Conservation (phyloP, 2,888 invertebrate species). For the Tachina fera region DNA sequence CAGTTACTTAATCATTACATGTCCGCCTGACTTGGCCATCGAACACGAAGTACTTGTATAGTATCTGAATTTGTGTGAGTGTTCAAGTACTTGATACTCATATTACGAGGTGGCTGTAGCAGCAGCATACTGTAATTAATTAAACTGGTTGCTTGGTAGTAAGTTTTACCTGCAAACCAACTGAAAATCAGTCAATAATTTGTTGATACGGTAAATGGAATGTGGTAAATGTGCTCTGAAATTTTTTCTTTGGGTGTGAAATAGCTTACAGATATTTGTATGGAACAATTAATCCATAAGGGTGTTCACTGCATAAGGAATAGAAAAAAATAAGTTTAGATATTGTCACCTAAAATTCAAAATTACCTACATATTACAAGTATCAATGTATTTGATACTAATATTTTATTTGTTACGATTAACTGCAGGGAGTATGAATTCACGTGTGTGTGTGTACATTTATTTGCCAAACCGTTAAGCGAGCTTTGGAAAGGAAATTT, state of each 20-base stretch:
- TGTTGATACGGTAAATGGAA: slow-evolving; percentile 63
- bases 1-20: slow-evolving; percentile 66
- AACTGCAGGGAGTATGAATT: too few relatives aligned
- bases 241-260: slow-evolving; percentile 41
- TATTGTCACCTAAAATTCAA: too few relatives aligned
- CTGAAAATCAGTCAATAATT: slow-evolving; percentile 32
- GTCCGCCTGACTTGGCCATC: slow-evolving; percentile 50
- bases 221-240: slow-evolving; percentile 26
- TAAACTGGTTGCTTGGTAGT: slow-evolving; percentile 59
- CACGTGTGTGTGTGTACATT: too few relatives aligned
- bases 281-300: slow-evolving; percentile 1
- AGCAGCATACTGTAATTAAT: slow-evolving; percentile 67
- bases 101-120: slow-evolving; percentile 57
- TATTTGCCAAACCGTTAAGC: too few relatives aligned
- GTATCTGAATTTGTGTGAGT: background rate
- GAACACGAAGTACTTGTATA: slow-evolving; percentile 23
- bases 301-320: background rate
- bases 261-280: slow-evolving; percentile 26
- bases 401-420: too few relatives aligned
- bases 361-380: background rate
- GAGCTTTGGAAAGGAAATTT: too few relatives aligned
- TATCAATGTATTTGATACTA: too few relatives aligned
- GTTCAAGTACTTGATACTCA: background rate
- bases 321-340: too few relatives aligned
- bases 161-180: slow-evolving; percentile 46